Conservation (phyloP, 2,113 vertebrate genomes). For the Mohoua ochrocephala region DNA sequence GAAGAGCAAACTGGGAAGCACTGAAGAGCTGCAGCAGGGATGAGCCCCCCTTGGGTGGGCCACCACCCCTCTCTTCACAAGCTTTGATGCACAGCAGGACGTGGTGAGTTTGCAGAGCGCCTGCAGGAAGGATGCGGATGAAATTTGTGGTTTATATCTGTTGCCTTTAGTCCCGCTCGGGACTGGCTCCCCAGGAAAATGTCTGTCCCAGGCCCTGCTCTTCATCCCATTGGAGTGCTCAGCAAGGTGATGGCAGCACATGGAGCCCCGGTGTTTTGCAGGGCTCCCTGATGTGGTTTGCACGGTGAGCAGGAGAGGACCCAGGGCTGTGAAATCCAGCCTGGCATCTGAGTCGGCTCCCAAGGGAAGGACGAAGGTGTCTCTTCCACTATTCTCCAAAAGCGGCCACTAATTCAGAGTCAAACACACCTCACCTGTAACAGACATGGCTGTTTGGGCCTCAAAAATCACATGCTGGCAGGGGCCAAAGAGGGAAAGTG, state of each 20-base stretch:
- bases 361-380: fast-evolving
- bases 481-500: not conserved
- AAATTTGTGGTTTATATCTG: not conserved
- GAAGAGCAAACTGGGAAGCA: not conserved
- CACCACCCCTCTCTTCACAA: not conserved
- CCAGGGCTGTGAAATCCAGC: not conserved
- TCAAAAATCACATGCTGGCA: not conserved
- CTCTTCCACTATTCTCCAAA: not conserved
- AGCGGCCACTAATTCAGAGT: not conserved
- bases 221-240: not conserved
- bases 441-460: not conserved
- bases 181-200: not conserved
- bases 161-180: not conserved
- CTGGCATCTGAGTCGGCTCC: not conserved
- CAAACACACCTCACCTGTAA: not conserved
- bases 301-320: not conserved
- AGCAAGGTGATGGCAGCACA: not conserved
- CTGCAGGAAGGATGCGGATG: not conserved
- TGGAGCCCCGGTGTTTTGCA: fast-evolving
- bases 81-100: fast-evolving
- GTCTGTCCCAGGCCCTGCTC: not conserved
- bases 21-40: not conserved
- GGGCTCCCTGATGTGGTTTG: not conserved
- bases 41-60: fast-evolving
- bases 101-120: not conserved